Evolutionary conservation across 2,888 invertebrate genomes (phyloP), one percentile per base, ranked within the genome.

Genomic region (Pomacea canaliculata): DNA sequence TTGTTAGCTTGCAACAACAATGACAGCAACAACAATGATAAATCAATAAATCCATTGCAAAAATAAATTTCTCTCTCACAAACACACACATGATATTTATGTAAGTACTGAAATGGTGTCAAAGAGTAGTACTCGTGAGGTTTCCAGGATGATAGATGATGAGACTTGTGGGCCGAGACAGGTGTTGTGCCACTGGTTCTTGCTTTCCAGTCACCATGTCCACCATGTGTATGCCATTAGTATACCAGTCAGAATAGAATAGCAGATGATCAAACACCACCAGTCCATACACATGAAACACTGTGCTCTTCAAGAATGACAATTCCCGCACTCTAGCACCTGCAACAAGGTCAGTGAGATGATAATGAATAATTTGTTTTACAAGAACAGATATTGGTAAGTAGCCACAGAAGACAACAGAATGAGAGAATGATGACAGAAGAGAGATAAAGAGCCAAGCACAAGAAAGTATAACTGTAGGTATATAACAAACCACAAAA

Each of bases 221-320:
- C 51, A 85, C 83, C 82, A 86, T 84, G 69, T 81, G 79, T 19
- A 86, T 79, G 48, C 82, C 80, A 49, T 82, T 79, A 16, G 80
- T 80, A 75, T 81, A 81, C 84, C 84, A 85, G 74, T 85, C 85
- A n/a, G 85, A 82, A 77, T 84, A 85, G 76, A 85, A 82, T 9
- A 87, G 74, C 5, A 83, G 76, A 51, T 83, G 80, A 19, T 83
- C 81, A 51, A 81, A 75, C 37, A 88, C 78, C 7, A 78, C 80
- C 72, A 87, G 77, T 13, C 85, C 84, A 73, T 83, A 85, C 8
- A 87, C 80, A 70, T 86, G 83, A 56, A 78, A 73, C 74, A 81
- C 76, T 7, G 80, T 73, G 1, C 79, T 82, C n/a, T 82, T 79
- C 65, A 83, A 67, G 66, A 82, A 84, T 13, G 82, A 72, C 68